Conservation (phyloP, 2,888 invertebrate genomes). For the Aricia artaxerxes region DNA sequence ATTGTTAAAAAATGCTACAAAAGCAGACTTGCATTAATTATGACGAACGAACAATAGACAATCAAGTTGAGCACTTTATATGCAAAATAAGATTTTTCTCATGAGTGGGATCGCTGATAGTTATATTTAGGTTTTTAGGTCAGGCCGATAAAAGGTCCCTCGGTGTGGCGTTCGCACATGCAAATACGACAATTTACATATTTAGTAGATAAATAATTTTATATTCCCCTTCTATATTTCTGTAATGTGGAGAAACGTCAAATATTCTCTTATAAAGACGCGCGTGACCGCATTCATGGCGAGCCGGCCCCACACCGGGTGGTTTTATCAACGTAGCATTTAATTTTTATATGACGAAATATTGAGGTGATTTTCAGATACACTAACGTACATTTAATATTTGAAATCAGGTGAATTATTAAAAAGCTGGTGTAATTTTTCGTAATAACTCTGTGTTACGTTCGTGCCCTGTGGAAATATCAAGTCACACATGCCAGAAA, state of each 20-base stretch:
- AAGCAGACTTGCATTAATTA: background rate
- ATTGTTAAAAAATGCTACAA: background rate
- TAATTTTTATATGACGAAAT: background rate
- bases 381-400: too few species aligned
- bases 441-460: too few species aligned
- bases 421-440: too few species aligned
- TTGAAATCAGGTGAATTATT: too few species aligned
- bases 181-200: constrained; percentile 6
- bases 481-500: too few species aligned
- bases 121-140: constrained; percentile 7
- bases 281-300: background rate
- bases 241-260: constrained; percentile 4
- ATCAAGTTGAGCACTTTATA: background rate
- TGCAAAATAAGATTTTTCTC: constrained; percentile 1
- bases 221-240: constrained; percentile 10
- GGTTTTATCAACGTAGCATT: background rate
- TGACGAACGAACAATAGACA: background rate
- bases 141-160: constrained; percentile 10
- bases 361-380: too few species aligned
- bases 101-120: background rate
- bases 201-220: constrained; percentile 4
- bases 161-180: background rate
- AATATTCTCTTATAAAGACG: constrained; percentile 2
- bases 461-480: too few species aligned
- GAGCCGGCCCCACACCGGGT: background rate